Evolutionary conservation across 2,888 invertebrate species (phyloP).

Genomic region (Campoplex nolae): DNA sequence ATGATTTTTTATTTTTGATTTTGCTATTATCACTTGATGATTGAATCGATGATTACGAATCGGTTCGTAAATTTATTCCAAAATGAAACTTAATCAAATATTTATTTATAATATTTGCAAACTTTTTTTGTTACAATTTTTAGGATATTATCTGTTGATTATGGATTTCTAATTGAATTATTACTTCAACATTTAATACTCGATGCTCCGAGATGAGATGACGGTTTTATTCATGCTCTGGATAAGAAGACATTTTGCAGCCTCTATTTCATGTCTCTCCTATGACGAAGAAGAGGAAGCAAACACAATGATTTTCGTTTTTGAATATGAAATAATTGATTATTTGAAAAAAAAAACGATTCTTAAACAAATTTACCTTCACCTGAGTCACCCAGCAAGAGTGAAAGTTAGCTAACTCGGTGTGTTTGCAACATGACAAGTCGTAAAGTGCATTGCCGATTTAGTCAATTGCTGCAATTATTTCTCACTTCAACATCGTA

Average conservation of each 20-base stretch:
- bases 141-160: not conserved
- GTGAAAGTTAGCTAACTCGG: constrained; percentile 47
- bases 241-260: not conserved
- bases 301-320: not conserved
- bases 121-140: not conserved
- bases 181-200: not conserved
- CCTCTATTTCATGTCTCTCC: not conserved
- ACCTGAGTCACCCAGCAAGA: not conserved
- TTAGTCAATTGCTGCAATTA: constrained; percentile 25
- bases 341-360: not conserved
- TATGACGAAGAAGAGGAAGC: not conserved
- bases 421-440: constrained; percentile 18
- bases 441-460: constrained; percentile 36
- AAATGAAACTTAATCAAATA: not conserved
- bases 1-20: not conserved
- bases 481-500: not conserved
- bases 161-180: not conserved
- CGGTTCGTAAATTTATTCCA: not conserved
- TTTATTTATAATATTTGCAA: no score
- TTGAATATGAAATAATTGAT: not conserved
- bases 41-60: not conserved
- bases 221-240: not conserved
- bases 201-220: not conserved
- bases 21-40: no score
- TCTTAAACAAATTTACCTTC: constrained; percentile 15